Base-by-base conservation (phyloP, 1,140 invertebrate genomes). In the Zaprionus inermis region DNA sequence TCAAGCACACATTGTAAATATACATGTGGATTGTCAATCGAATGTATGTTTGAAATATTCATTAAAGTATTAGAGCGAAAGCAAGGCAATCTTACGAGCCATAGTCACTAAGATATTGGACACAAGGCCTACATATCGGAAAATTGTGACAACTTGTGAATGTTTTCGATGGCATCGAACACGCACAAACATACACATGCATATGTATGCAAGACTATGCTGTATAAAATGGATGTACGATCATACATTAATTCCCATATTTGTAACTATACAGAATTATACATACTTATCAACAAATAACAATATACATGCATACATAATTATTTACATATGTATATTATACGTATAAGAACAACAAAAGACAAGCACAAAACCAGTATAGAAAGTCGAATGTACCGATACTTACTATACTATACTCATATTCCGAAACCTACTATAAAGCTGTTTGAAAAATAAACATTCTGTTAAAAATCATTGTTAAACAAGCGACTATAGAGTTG, bases 371-470 rank as follows among this genome's bases (percentile, higher is more conserved):
- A 41, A 24, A 24, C 12, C 14, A 36, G 18, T 30, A 51, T 34
- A 20, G 14, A 55, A 78, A 81, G 69, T 77, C 36, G 63, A 85
- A 77, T 83, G 81, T 83, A 78, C 78, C 70, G 84, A 72, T 89
- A 22, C 24, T 28, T 5, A 5, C 24, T 28, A 28, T 20, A 20
- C 2, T 49, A 49, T 20, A 12, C n/a, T 22, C 10, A 7, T 49
- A 12, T 89, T 80, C 77, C 66, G 64, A 71, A 79, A 75, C 66
- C 67, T 2, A 28, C 61, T 77, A 86, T 57, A 57, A 81, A 80
- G 28, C 70, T 81, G 83, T 83, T 78, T 64, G 64, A 54, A 59
- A 76, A 79, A 88, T 75, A 80, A 89, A 88, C 54, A 57, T 69
- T 52, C 64, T 79, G 79, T 86, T 85, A 71, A 76, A 71, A 65